Conservation (phyloP, 2,888 invertebrate species). For the Herminia tarsipennalis region DNA sequence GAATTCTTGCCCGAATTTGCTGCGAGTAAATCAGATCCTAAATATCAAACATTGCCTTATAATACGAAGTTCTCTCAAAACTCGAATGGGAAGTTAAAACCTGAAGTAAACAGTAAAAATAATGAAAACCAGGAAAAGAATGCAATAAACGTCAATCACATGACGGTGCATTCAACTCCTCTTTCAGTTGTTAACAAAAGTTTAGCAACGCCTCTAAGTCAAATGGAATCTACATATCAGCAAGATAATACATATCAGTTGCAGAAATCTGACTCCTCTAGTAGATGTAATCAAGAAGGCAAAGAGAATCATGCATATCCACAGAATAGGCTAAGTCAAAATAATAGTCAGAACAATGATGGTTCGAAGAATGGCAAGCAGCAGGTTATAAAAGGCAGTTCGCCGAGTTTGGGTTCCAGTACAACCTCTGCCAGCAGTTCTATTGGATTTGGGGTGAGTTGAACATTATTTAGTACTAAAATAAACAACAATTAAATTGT, state of each 20-base stretch:
- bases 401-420: slow-evolving; percentile 72
- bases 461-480: neutral
- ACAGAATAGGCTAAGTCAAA: slow-evolving; percentile 80
- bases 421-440: slow-evolving; percentile 69
- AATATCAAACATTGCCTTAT: slow-evolving; percentile 96
- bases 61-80: slow-evolving; percentile 93
- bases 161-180: slow-evolving; percentile 84
- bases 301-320: slow-evolving; percentile 85
- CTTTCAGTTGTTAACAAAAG: slow-evolving; percentile 87
- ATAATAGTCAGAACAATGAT: slow-evolving; percentile 70
- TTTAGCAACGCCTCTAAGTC: slow-evolving; percentile 87
- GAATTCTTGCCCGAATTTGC: slow-evolving; percentile 89
- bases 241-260: slow-evolving; percentile 82
- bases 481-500: no score
- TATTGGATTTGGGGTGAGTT: slow-evolving; percentile 79
- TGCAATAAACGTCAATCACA: slow-evolving; percentile 77
- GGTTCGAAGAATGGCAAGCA: slow-evolving; percentile 66
- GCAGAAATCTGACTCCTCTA: slow-evolving; percentile 82
- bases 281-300: slow-evolving; percentile 82
- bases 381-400: slow-evolving; percentile 70
- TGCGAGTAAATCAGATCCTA: slow-evolving; percentile 94
- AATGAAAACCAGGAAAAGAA: slow-evolving; percentile 68
- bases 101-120: slow-evolving; percentile 70
- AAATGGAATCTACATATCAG: slow-evolving; percentile 84
- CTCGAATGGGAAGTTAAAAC: slow-evolving; percentile 72